phyloP scores from a whole-genome alignment of 2,888 invertebrate genomes.

The Strigamia transsilvanica region DNA sequence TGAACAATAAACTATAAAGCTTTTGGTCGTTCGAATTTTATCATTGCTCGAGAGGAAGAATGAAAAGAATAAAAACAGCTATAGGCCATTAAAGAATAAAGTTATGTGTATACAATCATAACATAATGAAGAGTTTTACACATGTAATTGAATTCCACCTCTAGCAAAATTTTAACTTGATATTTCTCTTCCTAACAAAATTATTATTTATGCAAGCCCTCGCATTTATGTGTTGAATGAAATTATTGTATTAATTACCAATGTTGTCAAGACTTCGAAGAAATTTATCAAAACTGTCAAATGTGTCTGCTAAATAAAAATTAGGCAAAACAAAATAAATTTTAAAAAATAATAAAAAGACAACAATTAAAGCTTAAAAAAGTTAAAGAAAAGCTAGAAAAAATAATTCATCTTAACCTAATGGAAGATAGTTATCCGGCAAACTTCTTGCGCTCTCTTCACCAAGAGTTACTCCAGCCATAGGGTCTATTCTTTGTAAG shows the following conservation, averaged over 20 bases:
- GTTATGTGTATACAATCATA: background rate
- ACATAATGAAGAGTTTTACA: too few relatives aligned
- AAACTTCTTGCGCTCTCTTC: constrained; percentile 40
- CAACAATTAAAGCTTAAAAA: background rate
- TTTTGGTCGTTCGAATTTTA: background rate
- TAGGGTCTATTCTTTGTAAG: constrained; percentile 7
- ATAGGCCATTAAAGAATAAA: background rate
- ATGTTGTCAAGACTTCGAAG: constrained; percentile 17
- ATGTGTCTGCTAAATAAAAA: constrained; percentile 1
- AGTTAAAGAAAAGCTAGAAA: background rate
- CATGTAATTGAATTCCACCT: too few relatives aligned
- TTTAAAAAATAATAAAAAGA: background rate
- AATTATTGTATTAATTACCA: background rate
- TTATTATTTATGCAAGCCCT: too few relatives aligned
- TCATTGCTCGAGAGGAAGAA: background rate
- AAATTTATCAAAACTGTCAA: constrained; percentile 15
- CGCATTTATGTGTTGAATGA: background rate
- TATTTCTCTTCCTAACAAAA: too few relatives aligned
- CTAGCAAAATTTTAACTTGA: too few relatives aligned
- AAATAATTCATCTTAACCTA: background rate
- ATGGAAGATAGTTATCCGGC: background rate
- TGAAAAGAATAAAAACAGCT: background rate
- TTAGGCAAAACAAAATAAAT: background rate
- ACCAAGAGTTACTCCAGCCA: constrained; percentile 48
- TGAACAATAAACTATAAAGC: background rate